Evolutionary conservation across 2,113 vertebrate species (phyloP).

Genomic region (Rhynchomys soricoides): DNA sequence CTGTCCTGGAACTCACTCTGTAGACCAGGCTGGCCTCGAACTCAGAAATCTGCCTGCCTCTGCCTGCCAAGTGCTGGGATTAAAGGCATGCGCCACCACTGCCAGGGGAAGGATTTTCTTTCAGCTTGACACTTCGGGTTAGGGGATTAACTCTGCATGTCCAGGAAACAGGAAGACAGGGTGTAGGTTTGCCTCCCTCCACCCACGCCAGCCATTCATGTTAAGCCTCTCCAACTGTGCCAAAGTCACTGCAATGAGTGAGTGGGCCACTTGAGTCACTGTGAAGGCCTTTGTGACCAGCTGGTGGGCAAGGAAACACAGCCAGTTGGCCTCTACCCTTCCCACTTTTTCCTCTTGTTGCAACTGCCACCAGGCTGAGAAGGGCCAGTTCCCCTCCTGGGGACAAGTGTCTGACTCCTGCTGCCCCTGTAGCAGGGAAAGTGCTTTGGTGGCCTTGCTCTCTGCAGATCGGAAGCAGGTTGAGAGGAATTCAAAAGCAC

Average conservation of each 20-base stretch:
- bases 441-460: background rate
- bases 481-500: background rate
- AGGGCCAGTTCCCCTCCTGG: background rate
- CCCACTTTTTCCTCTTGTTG: background rate
- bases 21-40: too few species aligned
- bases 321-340: background rate
- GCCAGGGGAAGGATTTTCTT: background rate
- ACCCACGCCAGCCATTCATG: background rate
- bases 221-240: background rate
- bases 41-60: too few species aligned
- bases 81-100: too few species aligned
- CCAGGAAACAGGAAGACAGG: background rate
- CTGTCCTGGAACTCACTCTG: too few species aligned
- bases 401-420: background rate
- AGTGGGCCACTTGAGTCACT: background rate
- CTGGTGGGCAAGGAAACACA: background rate
- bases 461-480: background rate
- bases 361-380: background rate
- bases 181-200: background rate
- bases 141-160: background rate
- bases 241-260: too few species aligned
- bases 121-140: background rate
- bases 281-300: background rate
- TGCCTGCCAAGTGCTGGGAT: too few species aligned
- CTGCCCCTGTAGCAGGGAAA: background rate